Evolutionary conservation across 1,140 invertebrate genomes (phyloP), one percentile per base, ranked within the genome.

Genomic region (Grapholita molesta): DNA sequence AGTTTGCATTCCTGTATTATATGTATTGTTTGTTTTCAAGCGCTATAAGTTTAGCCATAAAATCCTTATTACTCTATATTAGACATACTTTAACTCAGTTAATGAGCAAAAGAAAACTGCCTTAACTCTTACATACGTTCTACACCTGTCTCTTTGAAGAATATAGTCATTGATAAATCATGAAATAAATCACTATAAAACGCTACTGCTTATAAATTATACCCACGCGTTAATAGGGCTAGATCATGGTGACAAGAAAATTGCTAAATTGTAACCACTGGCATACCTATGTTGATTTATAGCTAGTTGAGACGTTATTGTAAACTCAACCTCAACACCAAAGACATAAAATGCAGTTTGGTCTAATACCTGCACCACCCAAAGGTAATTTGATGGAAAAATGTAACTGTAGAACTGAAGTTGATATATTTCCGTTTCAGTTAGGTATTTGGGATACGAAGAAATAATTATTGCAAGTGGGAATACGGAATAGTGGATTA

Each of bases 201-300:
- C 61, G 35, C 67, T 66, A 21, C 21, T 24, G 57, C 72, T 70
- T 70, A 21, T 71, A 18, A 68, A 70, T 76, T 75, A 68, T 30
- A 42, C 24, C 71, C 68, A 69, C 64, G 48, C 71, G 71, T 71
- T 79, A 81, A 81, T 79, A 68, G 72, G 78, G 65, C 77, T 79
- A 83, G 84, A 86, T 84, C 81, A 83, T 75, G 82, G 82, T 79
- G 83, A 85, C 83, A 86, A 79, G 78, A 76, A 86, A 85, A 85
- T 86, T 84, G 76, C 83, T 80, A 86, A 85, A 86, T 82, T 79
- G 81, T 85, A 79, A 82, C 71, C 76, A 80, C 82, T 78, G 77
- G 73, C 75, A 78, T 78, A 77, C 76, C 76, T 74, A 76, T 64
- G 70, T 83, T 84, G 83, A 86, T 87, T 87, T 84, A 88, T 79